A percentile compares a stretch with the other conserved stretches of the same genome.
phyloP scores from a whole-genome alignment of 1,140 invertebrate genomes.

The Mercenaria mercenaria region DNA sequence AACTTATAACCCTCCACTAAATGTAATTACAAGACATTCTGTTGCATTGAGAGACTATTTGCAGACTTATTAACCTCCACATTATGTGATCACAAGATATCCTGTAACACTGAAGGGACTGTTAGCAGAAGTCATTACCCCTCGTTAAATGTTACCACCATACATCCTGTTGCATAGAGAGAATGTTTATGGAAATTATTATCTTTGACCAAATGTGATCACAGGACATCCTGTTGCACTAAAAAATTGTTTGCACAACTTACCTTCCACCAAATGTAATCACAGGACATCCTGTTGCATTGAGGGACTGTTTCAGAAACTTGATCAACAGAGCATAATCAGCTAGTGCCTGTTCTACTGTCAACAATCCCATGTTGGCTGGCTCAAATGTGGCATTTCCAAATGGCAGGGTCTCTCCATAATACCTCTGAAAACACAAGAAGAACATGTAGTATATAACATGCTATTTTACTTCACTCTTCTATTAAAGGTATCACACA shows the following conservation, averaged over 20 bases:
- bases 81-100: too few species aligned
- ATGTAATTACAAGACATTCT: constrained; percentile 93
- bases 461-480: neutral
- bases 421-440: constrained; percentile 90
- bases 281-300: constrained; percentile 89
- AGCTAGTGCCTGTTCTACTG: constrained; percentile 95
- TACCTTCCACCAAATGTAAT: constrained; percentile 94
- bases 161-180: too few species aligned
- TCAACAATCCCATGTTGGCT: constrained; percentile 93
- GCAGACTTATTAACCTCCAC: too few species aligned
- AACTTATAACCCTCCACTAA: constrained; percentile 91
- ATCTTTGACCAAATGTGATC: too few species aligned
- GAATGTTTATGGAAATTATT: too few species aligned
- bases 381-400: constrained; percentile 88
- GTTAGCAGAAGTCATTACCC: constrained; percentile 80
- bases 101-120: too few species aligned
- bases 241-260: too few species aligned
- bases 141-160: constrained; percentile 96
- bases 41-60: constrained; percentile 84
- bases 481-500: neutral
- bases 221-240: too few species aligned
- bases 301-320: constrained; percentile 87
- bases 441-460: too few species aligned
- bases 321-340: constrained; percentile 95
- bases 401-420: constrained; percentile 96